Evolutionary conservation across 2,888 invertebrate genomes (phyloP).

Genomic region (Drosophila sordidula): DNA sequence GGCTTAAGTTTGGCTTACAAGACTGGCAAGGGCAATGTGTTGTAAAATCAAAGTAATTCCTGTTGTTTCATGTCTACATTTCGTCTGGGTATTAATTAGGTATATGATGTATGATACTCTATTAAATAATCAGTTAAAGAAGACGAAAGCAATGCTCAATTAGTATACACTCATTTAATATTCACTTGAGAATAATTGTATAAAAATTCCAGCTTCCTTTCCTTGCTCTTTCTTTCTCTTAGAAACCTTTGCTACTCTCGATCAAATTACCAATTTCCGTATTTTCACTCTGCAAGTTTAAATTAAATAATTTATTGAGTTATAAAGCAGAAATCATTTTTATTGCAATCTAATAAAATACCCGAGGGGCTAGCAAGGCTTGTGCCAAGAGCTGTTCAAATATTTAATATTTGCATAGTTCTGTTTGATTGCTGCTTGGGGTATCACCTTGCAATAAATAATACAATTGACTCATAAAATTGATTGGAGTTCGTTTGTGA

Average conservation of each 20-base stretch:
- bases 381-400: slow-evolving; percentile 42
- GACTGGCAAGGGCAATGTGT: background rate
- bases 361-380: slow-evolving; percentile 6
- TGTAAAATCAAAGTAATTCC: background rate
- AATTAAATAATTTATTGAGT: slow-evolving; percentile 6
- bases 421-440: slow-evolving; percentile 15
- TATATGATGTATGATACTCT: background rate
- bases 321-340: background rate
- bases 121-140: too few species aligned
- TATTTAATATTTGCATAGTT: slow-evolving; percentile 35
- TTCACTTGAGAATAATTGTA: too few species aligned
- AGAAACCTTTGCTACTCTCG: too few species aligned
- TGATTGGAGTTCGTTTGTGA: slow-evolving; percentile 36
- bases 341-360: slow-evolving; percentile 16
- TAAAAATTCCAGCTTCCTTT: too few species aligned
- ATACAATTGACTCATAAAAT: slow-evolving; percentile 26
- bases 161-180: too few species aligned
- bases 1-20: slow-evolving; percentile 2
- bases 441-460: slow-evolving; percentile 34
- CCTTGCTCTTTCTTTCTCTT: too few species aligned
- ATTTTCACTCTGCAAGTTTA: background rate
- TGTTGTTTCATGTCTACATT: background rate
- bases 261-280: slow-evolving; percentile 2
- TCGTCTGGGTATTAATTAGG: background rate
- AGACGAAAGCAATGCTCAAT: background rate